Conservation (phyloP, 2,113 vertebrate species). For the Calidris pygmaea region DNA sequence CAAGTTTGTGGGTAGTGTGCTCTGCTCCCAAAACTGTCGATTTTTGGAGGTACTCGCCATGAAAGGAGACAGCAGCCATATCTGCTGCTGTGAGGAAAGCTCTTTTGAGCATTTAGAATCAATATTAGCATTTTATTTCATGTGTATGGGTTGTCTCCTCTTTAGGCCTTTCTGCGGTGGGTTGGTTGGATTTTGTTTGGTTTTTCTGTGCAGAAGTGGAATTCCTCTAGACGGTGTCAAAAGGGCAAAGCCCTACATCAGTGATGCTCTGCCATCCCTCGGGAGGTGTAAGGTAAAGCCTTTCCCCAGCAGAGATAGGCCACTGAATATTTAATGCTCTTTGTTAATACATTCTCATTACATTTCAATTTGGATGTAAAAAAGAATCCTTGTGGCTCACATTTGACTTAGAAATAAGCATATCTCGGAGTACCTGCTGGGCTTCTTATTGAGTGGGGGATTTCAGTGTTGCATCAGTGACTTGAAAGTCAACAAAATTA, state of each 20-base stretch:
- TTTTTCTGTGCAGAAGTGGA: not conserved
- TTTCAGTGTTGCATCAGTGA: not conserved
- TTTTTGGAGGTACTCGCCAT: not conserved
- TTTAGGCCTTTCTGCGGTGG: not conserved
- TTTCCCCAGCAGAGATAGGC: not conserved
- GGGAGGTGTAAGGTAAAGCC: not conserved
- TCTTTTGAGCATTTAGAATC: not conserved
- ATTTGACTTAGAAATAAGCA: not conserved
- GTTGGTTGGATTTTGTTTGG: not conserved
- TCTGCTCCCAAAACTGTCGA: not conserved
- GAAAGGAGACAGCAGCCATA: not conserved
- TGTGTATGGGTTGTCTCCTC: not conserved
- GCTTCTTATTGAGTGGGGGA: not conserved
- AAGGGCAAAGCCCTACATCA: not conserved
- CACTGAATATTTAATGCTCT: not conserved
- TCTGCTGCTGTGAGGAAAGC: not conserved
- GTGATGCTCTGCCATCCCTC: not conserved
- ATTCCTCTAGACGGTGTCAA: not conserved
- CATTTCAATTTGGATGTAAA: not conserved
- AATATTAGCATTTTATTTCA: not conserved
- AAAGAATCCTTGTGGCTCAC: not conserved
- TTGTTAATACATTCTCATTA: not conserved
- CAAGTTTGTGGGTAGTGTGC: not conserved
- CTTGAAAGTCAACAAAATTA: not conserved
- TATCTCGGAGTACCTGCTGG: not conserved